Evolutionary conservation across 2,113 vertebrate genomes (phyloP).

Genomic region (Calyptommatus sinebrachiatus): DNA sequence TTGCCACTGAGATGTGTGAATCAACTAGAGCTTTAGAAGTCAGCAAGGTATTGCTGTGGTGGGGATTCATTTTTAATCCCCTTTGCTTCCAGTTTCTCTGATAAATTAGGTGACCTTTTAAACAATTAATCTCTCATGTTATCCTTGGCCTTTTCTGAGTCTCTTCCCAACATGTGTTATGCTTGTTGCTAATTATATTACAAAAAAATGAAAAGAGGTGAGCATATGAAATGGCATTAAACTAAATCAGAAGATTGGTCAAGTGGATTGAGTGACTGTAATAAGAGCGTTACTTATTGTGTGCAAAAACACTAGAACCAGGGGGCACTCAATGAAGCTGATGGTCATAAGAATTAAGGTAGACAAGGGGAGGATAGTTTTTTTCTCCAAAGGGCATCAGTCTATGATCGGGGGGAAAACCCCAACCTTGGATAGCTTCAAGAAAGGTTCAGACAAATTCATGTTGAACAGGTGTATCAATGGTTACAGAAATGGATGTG

Average conservation of each 20-base stretch:
- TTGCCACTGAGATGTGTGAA: background rate
- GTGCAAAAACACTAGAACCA: no score
- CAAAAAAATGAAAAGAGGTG: background rate
- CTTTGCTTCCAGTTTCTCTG: background rate
- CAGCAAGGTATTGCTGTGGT: background rate
- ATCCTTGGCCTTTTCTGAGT: background rate
- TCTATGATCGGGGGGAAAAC: no score
- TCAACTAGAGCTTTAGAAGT: background rate
- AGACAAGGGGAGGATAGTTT: no score
- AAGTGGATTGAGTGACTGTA: background rate
- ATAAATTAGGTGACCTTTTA: background rate
- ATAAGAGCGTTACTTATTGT: background rate
- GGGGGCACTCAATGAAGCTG: no score
- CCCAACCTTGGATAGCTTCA: no score
- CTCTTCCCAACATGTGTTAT: background rate
- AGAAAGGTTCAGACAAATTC: no score
- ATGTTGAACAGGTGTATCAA: no score
- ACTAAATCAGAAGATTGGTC: background rate
- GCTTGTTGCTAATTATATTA: background rate
- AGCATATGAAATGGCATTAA: no score
- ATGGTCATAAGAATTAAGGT: no score
- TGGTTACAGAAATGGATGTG: no score
- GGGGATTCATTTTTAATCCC: background rate
- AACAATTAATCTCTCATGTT: background rate
- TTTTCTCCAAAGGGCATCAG: no score